A percentile compares a stretch with the other conserved stretches of the same genome.
phyloP scores from a whole-genome alignment of 2,113 vertebrate genomes.

The Syngnathoides biaculeatus region DNA sequence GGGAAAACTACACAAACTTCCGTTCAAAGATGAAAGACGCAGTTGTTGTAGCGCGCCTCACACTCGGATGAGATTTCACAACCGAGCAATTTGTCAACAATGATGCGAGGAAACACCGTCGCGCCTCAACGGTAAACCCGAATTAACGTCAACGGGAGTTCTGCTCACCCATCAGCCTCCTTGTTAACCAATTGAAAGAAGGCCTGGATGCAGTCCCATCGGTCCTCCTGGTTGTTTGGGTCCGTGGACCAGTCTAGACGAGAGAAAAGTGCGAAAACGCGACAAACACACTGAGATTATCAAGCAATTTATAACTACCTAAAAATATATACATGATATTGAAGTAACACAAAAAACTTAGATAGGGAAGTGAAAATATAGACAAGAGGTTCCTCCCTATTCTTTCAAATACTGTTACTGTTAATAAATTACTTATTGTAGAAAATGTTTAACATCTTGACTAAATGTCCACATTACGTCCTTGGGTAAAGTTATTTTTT shows the following conservation, averaged over 20 bases:
- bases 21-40: too few species aligned
- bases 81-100: slow-evolving; percentile 19
- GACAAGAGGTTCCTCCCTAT: background rate
- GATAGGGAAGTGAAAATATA: slow-evolving; percentile 14
- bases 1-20: too few species aligned
- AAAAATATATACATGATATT: background rate
- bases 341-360: too few species aligned
- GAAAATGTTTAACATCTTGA: background rate
- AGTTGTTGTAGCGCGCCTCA: background rate
- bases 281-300: background rate
- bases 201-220: slow-evolving; percentile 82
- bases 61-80: background rate
- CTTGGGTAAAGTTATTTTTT: background rate
- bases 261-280: background rate
- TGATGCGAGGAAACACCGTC: slow-evolving; percentile 39
- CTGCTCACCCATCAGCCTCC: slow-evolving; percentile 74
- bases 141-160: background rate
- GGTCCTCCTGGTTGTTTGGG: slow-evolving; percentile 71
- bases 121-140: background rate
- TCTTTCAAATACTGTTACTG: background rate
- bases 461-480: background rate
- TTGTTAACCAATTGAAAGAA: slow-evolving; percentile 83
- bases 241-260: slow-evolving; percentile 83
- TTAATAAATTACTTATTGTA: background rate
- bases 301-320: background rate